Conservation (phyloP, 1,140 invertebrate genomes). For the Artemia franciscana region DNA sequence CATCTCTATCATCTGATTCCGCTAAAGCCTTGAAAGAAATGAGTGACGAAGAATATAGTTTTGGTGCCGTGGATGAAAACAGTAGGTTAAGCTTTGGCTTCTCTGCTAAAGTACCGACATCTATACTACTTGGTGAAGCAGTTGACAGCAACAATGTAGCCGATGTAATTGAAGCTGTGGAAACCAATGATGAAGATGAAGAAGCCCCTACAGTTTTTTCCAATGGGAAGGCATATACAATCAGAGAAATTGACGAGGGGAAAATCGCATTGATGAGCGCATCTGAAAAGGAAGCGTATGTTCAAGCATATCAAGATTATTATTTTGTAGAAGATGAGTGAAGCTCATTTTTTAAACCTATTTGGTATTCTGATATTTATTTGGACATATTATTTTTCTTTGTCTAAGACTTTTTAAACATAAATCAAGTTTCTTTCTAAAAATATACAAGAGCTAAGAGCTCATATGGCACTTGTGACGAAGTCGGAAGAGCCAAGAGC, state of each 20-base stretch:
- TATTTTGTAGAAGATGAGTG: constrained; percentile 25
- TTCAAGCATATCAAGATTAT: constrained; percentile 76
- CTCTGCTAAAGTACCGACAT: neutral
- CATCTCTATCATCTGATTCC: neutral
- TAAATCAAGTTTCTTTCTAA: too few species aligned
- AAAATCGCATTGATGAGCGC: constrained; percentile 75
- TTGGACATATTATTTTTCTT: too few species aligned
- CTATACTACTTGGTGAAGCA: neutral
- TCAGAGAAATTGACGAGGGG: constrained; percentile 55
- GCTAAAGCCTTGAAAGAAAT: neutral
- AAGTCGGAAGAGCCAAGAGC: too few species aligned
- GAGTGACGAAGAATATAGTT: neutral
- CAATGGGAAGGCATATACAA: constrained; percentile 45
- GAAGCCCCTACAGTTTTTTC: constrained; percentile 56
- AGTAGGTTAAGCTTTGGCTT: neutral
- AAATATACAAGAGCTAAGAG: too few species aligned
- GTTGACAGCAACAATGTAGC: neutral
- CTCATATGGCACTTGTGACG: too few species aligned
- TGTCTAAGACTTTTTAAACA: too few species aligned
- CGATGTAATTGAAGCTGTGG: constrained; percentile 38
- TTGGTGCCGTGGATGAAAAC: neutral
- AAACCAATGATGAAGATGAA: constrained; percentile 48
- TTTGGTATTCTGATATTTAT: too few species aligned
- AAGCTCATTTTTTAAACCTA: too few species aligned
- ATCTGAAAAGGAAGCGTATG: constrained; percentile 77